Evolutionary conservation across 2,113 vertebrate genomes (phyloP).

Genomic region (Galeopterus variegatus): DNA sequence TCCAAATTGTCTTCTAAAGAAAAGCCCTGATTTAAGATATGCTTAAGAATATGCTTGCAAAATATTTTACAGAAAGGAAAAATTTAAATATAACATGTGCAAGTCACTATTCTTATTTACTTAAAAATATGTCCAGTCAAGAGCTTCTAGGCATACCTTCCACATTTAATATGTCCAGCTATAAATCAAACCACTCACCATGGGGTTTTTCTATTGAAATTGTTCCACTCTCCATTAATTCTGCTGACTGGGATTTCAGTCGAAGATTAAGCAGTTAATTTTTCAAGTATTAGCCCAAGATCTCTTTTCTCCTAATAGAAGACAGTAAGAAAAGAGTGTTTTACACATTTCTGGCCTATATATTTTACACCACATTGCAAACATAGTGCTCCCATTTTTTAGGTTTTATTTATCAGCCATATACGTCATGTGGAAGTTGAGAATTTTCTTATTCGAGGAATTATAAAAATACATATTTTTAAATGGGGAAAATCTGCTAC

Average conservation of each 20-base stretch:
- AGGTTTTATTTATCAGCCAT: background rate
- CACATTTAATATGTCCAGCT: constrained; percentile 50
- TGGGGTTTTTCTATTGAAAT: constrained; percentile 81
- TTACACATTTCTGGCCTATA: background rate
- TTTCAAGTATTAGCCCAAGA: constrained; percentile 61
- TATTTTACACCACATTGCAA: background rate
- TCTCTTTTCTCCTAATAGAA: constrained; percentile 21
- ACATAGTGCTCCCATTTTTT: background rate
- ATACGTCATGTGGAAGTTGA: background rate
- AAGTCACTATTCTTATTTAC: constrained; percentile 78
- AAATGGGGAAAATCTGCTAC: background rate
- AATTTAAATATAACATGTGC: constrained; percentile 17
- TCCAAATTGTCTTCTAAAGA: background rate
- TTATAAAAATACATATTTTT: background rate
- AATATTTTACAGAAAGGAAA: constrained; percentile 51
- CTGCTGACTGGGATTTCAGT: constrained; percentile 76
- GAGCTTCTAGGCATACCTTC: constrained; percentile 65
- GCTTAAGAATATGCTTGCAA: constrained; percentile 31
- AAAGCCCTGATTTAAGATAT: constrained; percentile 13
- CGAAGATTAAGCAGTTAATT: constrained; percentile 85
- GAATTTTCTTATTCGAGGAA: constrained; percentile 46
- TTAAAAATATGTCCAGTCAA: constrained; percentile 77
- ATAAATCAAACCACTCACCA: constrained; percentile 83
- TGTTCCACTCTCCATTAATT: constrained; percentile 84
- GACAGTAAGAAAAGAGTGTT: background rate